A percentile compares a stretch with the other conserved stretches of the same genome.
Conservation (phyloP, 2,113 vertebrate species). For the Apteryx mantelli region DNA sequence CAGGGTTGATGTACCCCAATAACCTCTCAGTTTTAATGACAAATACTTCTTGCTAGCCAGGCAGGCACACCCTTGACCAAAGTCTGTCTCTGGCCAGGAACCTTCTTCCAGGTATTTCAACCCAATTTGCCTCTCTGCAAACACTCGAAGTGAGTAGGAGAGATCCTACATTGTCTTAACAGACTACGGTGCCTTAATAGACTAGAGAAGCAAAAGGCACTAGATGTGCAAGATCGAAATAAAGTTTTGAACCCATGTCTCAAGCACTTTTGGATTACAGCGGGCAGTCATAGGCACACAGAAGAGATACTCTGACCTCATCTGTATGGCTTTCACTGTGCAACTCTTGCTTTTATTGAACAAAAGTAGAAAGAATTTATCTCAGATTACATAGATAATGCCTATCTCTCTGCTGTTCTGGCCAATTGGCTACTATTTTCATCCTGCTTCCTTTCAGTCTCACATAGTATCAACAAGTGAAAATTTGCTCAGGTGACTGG, state of each 20-base stretch:
- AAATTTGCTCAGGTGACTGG: conserved; percentile 2
- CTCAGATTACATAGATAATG: conserved; percentile 7
- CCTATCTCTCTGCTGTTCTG: neutral
- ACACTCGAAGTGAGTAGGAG: neutral
- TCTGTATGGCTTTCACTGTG: neutral
- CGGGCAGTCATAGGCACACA: neutral
- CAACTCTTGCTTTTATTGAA: neutral
- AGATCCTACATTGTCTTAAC: neutral
- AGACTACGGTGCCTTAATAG: neutral
- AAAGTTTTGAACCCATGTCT: neutral
- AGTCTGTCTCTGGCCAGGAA: neutral
- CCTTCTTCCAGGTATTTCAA: neutral
- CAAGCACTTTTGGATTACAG: neutral
- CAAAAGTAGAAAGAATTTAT: neutral
- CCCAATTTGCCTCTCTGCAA: neutral
- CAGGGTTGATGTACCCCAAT: neutral
- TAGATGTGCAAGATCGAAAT: neutral
- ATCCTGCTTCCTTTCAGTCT: neutral
- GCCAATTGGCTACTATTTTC: neutral
- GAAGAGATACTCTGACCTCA: neutral
- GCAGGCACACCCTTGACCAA: neutral
- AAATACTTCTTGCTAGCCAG: neutral
- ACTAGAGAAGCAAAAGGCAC: neutral
- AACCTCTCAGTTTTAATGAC: neutral
- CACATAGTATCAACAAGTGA: neutral